Evolutionary conservation across 2,797 vertebrate genomes (phyloP), one percentile per base, ranked within the genome.

Genomic region (Benthosema pterotum): DNA sequence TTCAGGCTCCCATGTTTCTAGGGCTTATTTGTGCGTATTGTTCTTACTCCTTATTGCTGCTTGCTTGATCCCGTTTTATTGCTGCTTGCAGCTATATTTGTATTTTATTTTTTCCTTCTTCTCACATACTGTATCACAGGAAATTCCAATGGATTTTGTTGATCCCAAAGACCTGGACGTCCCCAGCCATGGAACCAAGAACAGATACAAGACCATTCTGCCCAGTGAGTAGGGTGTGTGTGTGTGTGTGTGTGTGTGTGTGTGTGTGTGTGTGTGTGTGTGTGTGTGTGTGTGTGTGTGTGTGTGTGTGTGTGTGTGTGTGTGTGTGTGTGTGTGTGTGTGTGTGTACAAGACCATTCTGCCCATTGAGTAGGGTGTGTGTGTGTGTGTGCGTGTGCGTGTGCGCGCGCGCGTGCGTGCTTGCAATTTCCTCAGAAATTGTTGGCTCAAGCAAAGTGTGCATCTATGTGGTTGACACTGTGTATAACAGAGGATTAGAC

Each of bases 121-220:
- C 61, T 14, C 28, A 32, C 28, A 32, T 7, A n/a, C n/a, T n/a
- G n/a, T n/a, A 0, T 86, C 71, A 53, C 89, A 99, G 97, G 97
- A 98, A 94, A 98, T 99, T 80, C 97, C 97, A 22, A 99, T 98
- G 97, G 98, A 99, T 78, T 98, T 99, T 87, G 95, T 95, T 75
- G 96, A 99, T 91, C 96, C 96, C 71, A 96, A 96, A 89, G 95
- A 98, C 83, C 92, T 98, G 84, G 94, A 96, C 64, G 92, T 98
- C 77, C 95, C 95, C 0, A 96, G 95, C 85, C 93, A 97, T n/a
- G 94, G 97, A 79, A 95, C 95, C 71, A 99, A 99, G 91, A 99
- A 98, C 86, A 91, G 97, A 88, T 98, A 99, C 88, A 97, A 95
- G 87, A 98, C 95, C 79, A 98, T 99, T 78, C 92, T 98, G 84